Evolutionary conservation across 2,888 invertebrate genomes (phyloP).

Genomic region (Nymphalis urticae): DNA sequence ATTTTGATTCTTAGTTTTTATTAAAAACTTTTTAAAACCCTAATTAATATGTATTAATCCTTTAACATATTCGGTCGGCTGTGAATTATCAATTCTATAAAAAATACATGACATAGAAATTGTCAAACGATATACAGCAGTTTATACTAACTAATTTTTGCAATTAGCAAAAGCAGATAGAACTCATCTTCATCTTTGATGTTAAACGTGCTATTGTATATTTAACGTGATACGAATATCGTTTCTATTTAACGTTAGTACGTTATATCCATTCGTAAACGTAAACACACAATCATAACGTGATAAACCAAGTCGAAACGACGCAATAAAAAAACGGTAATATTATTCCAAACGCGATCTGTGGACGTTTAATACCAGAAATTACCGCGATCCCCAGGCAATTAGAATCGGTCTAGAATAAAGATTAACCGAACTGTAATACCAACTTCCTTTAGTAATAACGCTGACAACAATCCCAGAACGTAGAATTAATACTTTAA

Average conservation of each 20-base stretch:
- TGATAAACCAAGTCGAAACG: neutral
- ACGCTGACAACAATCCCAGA: neutral
- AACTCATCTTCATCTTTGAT: neutral
- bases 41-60: no score
- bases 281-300: neutral
- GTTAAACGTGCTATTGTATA: neutral
- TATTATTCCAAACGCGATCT: constrained; percentile 13
- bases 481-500: neutral
- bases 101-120: no score
- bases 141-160: no score
- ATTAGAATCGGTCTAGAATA: constrained; percentile 11
- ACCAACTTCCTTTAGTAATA: neutral
- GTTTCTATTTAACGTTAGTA: neutral
- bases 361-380: constrained; percentile 14
- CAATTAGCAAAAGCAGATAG: no score
- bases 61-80: no score
- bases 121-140: no score
- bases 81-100: no score
- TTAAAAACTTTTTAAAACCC: no score
- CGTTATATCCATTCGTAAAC: neutral
- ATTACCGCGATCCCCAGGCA: constrained; percentile 14
- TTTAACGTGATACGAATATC: neutral
- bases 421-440: neutral
- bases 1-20: no score
- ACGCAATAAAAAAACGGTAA: neutral